Base-by-base conservation (phyloP, 2,888 invertebrate species). In the Embidobia sp. region DNA sequence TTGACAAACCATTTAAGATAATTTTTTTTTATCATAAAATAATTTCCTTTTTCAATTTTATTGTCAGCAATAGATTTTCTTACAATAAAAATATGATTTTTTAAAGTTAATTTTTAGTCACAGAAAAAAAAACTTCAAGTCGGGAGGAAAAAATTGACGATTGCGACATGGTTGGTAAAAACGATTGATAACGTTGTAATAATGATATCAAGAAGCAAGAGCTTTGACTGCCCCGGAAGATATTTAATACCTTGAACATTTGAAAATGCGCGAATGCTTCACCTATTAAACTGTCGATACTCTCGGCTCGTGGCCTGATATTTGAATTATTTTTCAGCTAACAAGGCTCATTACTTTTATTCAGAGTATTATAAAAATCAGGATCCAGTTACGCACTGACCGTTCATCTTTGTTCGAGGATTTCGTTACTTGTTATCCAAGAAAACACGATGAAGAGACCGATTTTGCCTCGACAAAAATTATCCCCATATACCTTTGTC, bases 321-420 rank as follows among this genome's bases (percentile, higher is more conserved):
- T 66, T 70, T 33, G 61, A 66, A 76, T 76, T 66, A 66, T 76
- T 80, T 61, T 76, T 80, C 46, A 53, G 46, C 67, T 78, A 80
- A 80, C 76, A 76, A 80, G 78, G 67, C 76, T 79, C 76, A 74
- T 80, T 78, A 78, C 59, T 72, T 70, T 74, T 63, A 72, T 72
- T 55, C 72, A 44, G 51, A 40, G 55, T 63, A 70, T 78, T 75
- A 26, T 72, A 74, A 72, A 72, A 73, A 46, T 77, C 11, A 19
- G 61, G 51, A 73, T 79, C 75, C 42, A 51, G 48, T 79, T 79
- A 76, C 79, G 31, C 18, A 76, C 76, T 79, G 78, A 79, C 78
- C 78, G 78, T 74, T 67, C 53, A 75, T 76, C 64, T 69, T 69
- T 72, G 69, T 69, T 77, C 53, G 7, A 49, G 64, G 70, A 73